phyloP scores from a whole-genome alignment of 2,113 vertebrate genomes.

The Hyperoodon ampullatus region DNA sequence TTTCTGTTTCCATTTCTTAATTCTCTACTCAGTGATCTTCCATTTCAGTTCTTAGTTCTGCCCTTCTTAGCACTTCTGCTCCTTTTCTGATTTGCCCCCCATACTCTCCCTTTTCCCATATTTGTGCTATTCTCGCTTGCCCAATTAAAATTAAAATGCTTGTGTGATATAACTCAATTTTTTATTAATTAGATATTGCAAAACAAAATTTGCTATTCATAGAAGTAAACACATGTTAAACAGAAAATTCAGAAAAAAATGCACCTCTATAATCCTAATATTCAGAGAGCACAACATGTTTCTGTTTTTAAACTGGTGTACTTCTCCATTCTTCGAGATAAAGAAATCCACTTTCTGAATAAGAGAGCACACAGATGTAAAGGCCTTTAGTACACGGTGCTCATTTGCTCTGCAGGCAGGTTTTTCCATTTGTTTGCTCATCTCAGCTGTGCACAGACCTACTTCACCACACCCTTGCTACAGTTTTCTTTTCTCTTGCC shows the following conservation, averaged over 20 bases:
- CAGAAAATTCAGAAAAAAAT: neutral
- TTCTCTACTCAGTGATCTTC: neutral
- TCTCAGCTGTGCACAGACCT: accelerated
- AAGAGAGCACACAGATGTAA: neutral
- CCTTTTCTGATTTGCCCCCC: neutral
- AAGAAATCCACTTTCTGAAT: neutral
- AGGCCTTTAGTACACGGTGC: accelerated
- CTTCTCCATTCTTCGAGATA: neutral
- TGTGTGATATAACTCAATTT: neutral
- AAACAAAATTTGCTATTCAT: neutral
- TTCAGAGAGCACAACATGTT: neutral
- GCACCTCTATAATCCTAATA: neutral
- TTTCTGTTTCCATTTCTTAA: neutral
- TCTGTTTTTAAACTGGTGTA: neutral
- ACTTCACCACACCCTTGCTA: accelerated
- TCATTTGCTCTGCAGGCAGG: neutral
- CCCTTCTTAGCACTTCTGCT: neutral
- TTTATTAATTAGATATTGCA: neutral
- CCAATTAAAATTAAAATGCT: neutral
- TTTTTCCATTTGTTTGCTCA: accelerated
- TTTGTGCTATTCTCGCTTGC: neutral
- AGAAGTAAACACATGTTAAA: neutral
- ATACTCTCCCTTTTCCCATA: neutral
- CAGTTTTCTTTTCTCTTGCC: no score
- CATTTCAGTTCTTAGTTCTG: neutral